Base-by-base conservation (phyloP, 2,888 invertebrate species). In the Drosophila pseudotakahashii region DNA sequence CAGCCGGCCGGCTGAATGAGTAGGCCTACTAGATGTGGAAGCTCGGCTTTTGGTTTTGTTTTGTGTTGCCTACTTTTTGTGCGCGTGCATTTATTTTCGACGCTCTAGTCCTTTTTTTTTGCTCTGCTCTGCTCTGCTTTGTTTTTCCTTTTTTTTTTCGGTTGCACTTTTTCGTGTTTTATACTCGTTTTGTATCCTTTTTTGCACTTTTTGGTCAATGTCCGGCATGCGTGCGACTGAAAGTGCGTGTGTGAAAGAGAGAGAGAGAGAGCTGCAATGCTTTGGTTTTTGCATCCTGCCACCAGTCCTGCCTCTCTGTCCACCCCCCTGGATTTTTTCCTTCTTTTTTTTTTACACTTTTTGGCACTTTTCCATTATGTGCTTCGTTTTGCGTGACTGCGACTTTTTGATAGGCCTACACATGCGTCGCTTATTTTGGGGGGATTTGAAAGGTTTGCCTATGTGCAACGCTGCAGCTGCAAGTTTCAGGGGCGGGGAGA, bases 341-440 rank as follows among this genome's bases (percentile, higher is more conserved):
- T 11, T 16, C 26, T 7, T 63, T 32, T 66, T 39, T n/a, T 47
- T 60, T 51, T 66, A 32, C 34, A 52, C 71, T 76, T 76, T 80
- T 79, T 70, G 76, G 75, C 55, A 77, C 75, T 83, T 76, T 78
- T 66, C 81, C 85, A 73, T 84, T 81, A 83, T 88, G 80, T 80
- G 89, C 71, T 62, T 70, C 63, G 74, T 75, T 75, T 75, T 75
- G 57, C 73, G 73, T 57, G 69, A 69, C 55, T 57, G 81, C 78
- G 78, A 80, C 78, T 78, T 79, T 81, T 81, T 81, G 89, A 82
- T 88, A 89, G 87, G 87, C 86, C 88, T 78, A 82, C 78, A 70
- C 71, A 64, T 45, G 73, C 64, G 75, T 71, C 73, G 71, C 62
- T 60, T 75, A 80, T 78, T 85, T 71, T 55, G 75, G 80, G 79